Conservation (phyloP, 2,113 vertebrate genomes). For the Oxyura jamaicensis region DNA sequence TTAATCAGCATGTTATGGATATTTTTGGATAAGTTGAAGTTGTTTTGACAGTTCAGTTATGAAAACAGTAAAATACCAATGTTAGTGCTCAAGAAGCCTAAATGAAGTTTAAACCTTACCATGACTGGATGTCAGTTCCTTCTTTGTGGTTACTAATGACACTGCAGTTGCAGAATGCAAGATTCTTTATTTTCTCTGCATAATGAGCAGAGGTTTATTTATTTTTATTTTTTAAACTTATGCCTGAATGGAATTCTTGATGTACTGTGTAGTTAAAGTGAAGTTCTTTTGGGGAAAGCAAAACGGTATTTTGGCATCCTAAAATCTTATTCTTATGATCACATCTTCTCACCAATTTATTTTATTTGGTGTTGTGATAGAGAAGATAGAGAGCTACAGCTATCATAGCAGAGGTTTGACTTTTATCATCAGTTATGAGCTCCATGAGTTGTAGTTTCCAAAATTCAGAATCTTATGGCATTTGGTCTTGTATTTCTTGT, state of each 20-base stretch:
- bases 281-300: not conserved
- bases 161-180: not conserved
- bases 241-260: not conserved
- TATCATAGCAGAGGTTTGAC: not conserved
- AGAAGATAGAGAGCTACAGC: not conserved
- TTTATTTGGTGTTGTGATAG: not conserved
- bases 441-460: not conserved
- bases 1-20: not conserved
- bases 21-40: not conserved
- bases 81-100: constrained; percentile 1
- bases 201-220: not conserved
- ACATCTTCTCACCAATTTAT: not conserved
- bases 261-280: not conserved
- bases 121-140: not conserved
- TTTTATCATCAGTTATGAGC: not conserved
- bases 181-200: not conserved
- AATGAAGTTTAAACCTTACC: not conserved
- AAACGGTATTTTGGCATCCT: not conserved
- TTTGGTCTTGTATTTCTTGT: not conserved
- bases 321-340: not conserved
- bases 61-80: not conserved
- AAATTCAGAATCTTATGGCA: not conserved
- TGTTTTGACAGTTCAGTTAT: constrained; percentile 31
- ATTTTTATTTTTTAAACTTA: not conserved
- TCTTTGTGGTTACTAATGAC: not conserved